Percentiles rank a stretch among this genome's conserved stretches.
These are phyloP conservation scores for Desmodus rotundus DNA, from an alignment of 2,113 vertebrate genomes.

Conservation along the genomic window DNA sequence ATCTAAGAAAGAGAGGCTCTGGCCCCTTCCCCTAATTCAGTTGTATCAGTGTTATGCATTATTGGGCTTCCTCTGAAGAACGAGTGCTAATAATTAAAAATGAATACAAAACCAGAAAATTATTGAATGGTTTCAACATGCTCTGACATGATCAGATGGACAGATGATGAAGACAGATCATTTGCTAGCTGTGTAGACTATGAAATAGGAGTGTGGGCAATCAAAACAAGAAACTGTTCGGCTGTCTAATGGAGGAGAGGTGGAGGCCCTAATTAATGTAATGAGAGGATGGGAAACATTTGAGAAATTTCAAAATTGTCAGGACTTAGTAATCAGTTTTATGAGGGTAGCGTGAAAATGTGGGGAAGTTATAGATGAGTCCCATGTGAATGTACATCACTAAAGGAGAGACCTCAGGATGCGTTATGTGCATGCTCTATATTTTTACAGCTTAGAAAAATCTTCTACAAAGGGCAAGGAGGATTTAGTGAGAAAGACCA, in stretches of 20 bases:
- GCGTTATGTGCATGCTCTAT: neutral
- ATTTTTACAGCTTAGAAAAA: conserved; percentile 56
- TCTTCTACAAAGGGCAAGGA: conserved; percentile 49
- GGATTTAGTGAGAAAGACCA: conserved; percentile 49
- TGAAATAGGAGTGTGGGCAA: neutral
- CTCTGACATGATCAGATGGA: neutral
- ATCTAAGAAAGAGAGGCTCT: neutral
- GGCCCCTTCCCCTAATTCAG: neutral
- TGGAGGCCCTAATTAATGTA: neutral
- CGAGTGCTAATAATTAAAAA: neutral
- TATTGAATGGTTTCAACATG: neutral
- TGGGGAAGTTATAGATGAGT: neutral
- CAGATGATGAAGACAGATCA: neutral
- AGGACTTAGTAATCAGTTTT: neutral
- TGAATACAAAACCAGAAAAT: neutral
- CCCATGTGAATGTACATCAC: neutral
- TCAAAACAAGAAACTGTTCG: neutral
- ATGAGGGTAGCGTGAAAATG: neutral
- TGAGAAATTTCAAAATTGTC: neutral
- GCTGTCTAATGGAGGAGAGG: neutral
- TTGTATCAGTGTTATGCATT: neutral
- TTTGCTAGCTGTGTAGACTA: neutral
- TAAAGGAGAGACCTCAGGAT: neutral
- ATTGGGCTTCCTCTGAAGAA: neutral
- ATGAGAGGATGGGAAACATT: neutral